Conservation (phyloP, 2,797 vertebrate species). For the Miichthys miiuy region DNA sequence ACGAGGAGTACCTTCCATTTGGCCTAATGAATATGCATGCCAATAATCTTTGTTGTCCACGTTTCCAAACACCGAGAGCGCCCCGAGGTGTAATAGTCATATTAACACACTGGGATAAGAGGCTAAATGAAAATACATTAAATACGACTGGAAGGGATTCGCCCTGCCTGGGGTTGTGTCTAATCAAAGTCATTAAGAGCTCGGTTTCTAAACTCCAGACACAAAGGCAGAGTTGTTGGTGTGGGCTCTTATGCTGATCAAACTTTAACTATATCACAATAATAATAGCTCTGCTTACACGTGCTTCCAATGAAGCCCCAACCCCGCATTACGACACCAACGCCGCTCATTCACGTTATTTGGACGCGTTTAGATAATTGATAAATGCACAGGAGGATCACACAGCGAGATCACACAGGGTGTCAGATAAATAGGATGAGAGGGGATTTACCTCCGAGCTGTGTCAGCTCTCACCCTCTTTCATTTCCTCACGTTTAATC, state of each 20-base stretch:
- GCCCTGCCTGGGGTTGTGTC: slow-evolving; percentile 36
- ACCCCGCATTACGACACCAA: background rate
- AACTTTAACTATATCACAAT: slow-evolving; percentile 20
- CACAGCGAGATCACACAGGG: slow-evolving; percentile 31
- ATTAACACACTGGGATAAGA: slow-evolving; percentile 64
- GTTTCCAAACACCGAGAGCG: slow-evolving; percentile 58
- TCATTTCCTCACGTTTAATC: slow-evolving; percentile 65
- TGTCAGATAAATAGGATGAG: slow-evolving; percentile 62
- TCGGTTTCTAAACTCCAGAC: slow-evolving; percentile 9
- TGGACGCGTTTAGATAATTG: slow-evolving; percentile 50
- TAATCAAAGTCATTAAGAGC: slow-evolving; percentile 45
- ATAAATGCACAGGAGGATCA: slow-evolving; percentile 52
- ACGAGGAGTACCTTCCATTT: slow-evolving; percentile 21
- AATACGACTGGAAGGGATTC: slow-evolving; percentile 40
- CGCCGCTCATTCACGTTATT: background rate
- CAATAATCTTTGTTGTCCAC: slow-evolving; percentile 52
- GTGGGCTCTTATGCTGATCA: slow-evolving; percentile 4
- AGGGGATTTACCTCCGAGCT: slow-evolving; percentile 59
- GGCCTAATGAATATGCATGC: slow-evolving; percentile 57
- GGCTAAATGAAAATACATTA: slow-evolving; percentile 66
- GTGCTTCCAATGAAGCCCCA: background rate
- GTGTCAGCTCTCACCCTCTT: slow-evolving; percentile 37
- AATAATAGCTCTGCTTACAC: background rate
- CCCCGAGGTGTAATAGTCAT: slow-evolving; percentile 55
- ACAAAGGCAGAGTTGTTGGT: background rate